Base-by-base conservation (phyloP, 2,888 invertebrate genomes). In the Platycheirus albimanus region DNA sequence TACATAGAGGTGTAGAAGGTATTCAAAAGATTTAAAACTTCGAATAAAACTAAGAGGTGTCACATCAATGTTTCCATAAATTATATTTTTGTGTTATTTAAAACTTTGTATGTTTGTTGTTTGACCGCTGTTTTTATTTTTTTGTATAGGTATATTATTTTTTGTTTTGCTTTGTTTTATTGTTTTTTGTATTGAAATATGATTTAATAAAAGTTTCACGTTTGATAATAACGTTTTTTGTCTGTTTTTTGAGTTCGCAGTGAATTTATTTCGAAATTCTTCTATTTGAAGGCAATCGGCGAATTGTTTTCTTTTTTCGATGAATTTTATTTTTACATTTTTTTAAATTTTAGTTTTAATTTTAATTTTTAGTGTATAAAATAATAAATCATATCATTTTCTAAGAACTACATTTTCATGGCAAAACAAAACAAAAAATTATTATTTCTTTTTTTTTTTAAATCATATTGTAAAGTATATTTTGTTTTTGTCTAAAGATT, bases 201-300 rank as follows among this genome's bases (percentile, higher is more conserved):
- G 71, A 76, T 81, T 81, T 74, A 77, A 74, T 81, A 81, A 76
- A 77, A 71, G 71, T 71, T 76, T 54, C 36, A 81, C 80, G 80
- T 80, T 80, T 81, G 76, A 81, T 81, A 81, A 81, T 76, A 81
- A 77, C 81, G 81, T 47, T 41, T 47, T 41, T 56, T 72, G 63
- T 66, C 30, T 64, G 24, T 71, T 70, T 77, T 70, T 72, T 70
- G 56, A 58, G 75, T 80, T 81, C 81, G 81, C 78, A 84, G 76
- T 84, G 83, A 80, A 76, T 90, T 88, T 88, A 89, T 77, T 89
- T 89, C 88, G 88, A 90, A 89, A 90, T 90, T 90, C 90, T 89
- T 90, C 90, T 90, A 90, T 88, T 90, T 90, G 90, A 90, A 90
- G 90, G 90, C 90, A 90, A 90, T 90, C 90, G 90, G 90, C 90